Evolutionary conservation across 2,797 vertebrate genomes (phyloP).

Genomic region (Diplodus puntazzo): DNA sequence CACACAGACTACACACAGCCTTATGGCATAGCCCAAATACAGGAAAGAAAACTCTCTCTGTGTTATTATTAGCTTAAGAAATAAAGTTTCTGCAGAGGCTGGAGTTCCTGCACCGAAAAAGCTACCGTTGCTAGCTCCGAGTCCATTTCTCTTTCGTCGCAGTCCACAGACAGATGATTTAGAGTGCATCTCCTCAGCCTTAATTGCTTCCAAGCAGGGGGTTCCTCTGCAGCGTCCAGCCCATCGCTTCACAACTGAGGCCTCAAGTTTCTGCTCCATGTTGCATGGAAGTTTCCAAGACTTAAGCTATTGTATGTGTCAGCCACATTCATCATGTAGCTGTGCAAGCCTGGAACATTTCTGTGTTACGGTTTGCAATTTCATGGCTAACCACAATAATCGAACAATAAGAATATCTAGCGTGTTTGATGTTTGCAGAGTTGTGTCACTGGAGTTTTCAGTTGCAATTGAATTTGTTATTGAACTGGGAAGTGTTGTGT

Average conservation of each 20-base stretch:
- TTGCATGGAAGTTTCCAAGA: constrained; percentile 64
- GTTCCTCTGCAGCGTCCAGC: constrained; percentile 62
- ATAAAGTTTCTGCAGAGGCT: constrained; percentile 31
- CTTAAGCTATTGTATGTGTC: constrained; percentile 58
- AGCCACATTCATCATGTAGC: constrained; percentile 65
- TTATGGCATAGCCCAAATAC: constrained; percentile 18
- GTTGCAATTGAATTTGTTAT: constrained; percentile 62
- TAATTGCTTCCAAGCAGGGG: constrained; percentile 68
- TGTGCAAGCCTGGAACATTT: constrained; percentile 58
- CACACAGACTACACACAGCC: constrained; percentile 16
- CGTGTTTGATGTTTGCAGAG: constrained; percentile 43
- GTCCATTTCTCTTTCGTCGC: constrained; percentile 42
- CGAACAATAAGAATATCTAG: constrained; percentile 53
- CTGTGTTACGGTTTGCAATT: constrained; percentile 53
- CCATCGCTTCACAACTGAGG: constrained; percentile 48
- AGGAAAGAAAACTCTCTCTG: constrained; percentile 21
- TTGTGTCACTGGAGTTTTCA: constrained; percentile 31
- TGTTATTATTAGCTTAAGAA: constrained; percentile 43
- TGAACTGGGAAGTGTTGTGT: constrained; percentile 46
- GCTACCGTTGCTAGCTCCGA: constrained; percentile 13
- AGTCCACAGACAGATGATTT: constrained; percentile 68
- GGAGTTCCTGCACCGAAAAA: constrained; percentile 18
- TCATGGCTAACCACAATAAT: constrained; percentile 59
- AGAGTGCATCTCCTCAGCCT: constrained; percentile 54
- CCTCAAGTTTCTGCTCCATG: constrained; percentile 65